Conservation (phyloP, 1,140 invertebrate genomes). For the Maniola jurtina region DNA sequence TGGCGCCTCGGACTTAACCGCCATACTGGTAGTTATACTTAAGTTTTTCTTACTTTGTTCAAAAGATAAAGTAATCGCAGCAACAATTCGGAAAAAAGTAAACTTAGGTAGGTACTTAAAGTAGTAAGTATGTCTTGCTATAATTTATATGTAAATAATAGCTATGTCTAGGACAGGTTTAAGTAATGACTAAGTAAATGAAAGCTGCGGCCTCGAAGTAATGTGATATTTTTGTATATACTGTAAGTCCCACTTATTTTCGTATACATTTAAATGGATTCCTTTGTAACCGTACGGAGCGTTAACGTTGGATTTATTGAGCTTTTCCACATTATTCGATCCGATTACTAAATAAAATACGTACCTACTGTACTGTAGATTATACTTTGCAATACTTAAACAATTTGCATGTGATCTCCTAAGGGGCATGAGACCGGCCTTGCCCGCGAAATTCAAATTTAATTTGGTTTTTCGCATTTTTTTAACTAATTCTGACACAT, state of each 20-base stretch:
- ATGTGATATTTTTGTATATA: conserved; percentile 79
- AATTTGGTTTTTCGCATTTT: no score
- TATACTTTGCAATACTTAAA: background rate
- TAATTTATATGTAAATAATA: background rate
- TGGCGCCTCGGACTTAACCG: no score
- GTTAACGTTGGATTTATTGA: conserved; percentile 44
- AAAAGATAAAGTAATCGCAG: no score
- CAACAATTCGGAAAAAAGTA: no score
- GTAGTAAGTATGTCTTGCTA: no score
- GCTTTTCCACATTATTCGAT: background rate
- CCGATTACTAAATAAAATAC: background rate
- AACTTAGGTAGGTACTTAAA: no score
- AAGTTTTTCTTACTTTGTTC: no score
- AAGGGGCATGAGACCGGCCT: no score
- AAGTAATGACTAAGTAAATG: conserved; percentile 69
- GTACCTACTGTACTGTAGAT: background rate
- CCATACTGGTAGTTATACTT: no score
- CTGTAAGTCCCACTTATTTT: conserved; percentile 78
- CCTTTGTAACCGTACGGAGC: conserved; percentile 70
- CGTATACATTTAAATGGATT: conserved; percentile 78
- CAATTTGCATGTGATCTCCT: no score
- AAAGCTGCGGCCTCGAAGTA: conserved; percentile 79
- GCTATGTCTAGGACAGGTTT: background rate
- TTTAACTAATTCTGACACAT: no score
- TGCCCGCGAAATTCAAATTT: no score